Conservation (phyloP, 2,113 vertebrate species). For the Lepus americanus region DNA sequence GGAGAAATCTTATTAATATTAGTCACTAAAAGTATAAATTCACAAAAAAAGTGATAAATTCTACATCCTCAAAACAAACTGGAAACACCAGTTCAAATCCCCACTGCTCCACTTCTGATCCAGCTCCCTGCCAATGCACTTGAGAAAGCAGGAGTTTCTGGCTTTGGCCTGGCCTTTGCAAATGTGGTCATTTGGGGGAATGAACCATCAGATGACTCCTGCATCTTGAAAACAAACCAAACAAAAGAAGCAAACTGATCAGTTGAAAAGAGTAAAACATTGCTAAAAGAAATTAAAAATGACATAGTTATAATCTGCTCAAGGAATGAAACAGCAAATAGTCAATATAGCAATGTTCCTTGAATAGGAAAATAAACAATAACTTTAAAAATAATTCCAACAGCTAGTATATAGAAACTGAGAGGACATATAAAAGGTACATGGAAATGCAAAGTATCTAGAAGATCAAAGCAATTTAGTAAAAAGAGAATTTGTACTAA, state of each 20-base stretch:
- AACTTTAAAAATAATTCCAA: not conserved
- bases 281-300: not conserved
- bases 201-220: too few relatives aligned
- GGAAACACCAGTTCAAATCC: too few relatives aligned
- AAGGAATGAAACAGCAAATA: not conserved
- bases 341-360: not conserved
- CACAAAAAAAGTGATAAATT: not conserved
- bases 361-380: not conserved
- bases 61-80: not conserved
- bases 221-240: too few relatives aligned
- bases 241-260: not conserved
- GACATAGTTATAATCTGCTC: not conserved
- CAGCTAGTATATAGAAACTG: not conserved
- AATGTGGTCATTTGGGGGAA: too few relatives aligned
- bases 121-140: too few relatives aligned
- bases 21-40: not conserved
- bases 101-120: too few relatives aligned
- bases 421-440: not conserved
- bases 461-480: conserved; percentile 17
- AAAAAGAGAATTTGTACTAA: not conserved
- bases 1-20: not conserved
- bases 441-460: not conserved
- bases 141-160: too few relatives aligned
- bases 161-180: too few relatives aligned
- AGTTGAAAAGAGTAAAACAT: not conserved